Percentiles rank a stretch among this genome's conserved stretches.
Conservation (phyloP, 2,888 invertebrate species). For the Pristionchus entomophagus region DNA sequence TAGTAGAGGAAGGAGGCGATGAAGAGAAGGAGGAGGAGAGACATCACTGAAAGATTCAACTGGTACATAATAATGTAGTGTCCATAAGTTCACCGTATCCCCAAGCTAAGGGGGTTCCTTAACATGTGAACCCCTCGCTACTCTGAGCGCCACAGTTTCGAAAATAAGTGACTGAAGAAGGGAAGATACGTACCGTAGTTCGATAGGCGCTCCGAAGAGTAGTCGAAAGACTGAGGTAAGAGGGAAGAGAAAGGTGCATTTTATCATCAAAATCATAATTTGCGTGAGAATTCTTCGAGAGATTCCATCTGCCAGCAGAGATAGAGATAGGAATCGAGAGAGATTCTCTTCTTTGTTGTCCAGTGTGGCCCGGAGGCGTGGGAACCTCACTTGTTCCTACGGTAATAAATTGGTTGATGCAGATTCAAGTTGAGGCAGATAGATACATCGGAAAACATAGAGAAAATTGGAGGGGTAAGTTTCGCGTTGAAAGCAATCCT, state of each 20-base stretch:
- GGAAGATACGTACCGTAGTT: not conserved
- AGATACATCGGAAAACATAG: too few relatives aligned
- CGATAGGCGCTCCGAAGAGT: not conserved
- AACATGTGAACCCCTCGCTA: too few relatives aligned
- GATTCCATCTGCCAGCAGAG: not conserved
- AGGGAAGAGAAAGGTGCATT: not conserved
- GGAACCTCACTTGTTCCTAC: not conserved
- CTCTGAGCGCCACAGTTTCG: not conserved
- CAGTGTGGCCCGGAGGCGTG: not conserved
- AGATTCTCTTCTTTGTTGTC: not conserved
- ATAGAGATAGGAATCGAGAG: not conserved
- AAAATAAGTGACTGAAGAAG: not conserved
- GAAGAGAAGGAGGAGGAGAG: not conserved
- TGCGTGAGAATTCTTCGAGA: not conserved
- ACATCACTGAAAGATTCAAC: too few relatives aligned
- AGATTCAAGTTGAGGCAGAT: too few relatives aligned
- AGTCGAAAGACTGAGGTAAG: not conserved
- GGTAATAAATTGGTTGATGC: too few relatives aligned
- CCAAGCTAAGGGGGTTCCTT: too few relatives aligned
- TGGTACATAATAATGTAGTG: too few relatives aligned
- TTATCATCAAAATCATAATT: not conserved
- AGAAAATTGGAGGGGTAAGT: too few relatives aligned
- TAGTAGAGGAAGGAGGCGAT: constrained; percentile 26
- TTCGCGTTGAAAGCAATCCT: too few relatives aligned
- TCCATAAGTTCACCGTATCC: too few relatives aligned